Evolutionary conservation across 2,888 invertebrate species (phyloP), one percentile per base, ranked within the genome.

Genomic region (Galeopsomyia nigrocyanea): DNA sequence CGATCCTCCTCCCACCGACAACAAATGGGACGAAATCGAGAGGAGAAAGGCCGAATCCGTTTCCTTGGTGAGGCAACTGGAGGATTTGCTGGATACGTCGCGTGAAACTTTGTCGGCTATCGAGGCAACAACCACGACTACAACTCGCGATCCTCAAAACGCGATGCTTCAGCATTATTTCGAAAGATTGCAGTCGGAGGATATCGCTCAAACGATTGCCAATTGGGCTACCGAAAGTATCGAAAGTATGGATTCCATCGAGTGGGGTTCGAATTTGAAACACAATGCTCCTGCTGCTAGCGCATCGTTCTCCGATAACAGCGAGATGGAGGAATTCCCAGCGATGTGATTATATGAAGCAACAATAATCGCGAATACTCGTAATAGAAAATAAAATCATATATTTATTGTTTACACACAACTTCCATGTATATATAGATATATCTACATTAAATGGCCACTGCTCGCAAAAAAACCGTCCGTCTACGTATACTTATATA

Each of bases 381-480:
- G 7, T 57, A n/a, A n/a, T 57, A 57, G 13, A 57, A 57, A 56
- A 39, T 39, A 56, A 57, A 57, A 47, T 57, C 5, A 5, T 26
- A 5, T 26, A 46, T 46, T 66, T 56, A 49, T 49, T 66, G 17
- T 17, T 19, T 26, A 2, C 5, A 3, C 55, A 60, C 46, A 17
- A 69, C 7, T 51, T 60, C 53, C 51, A 22, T 65, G 62, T 26
- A 5, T 26, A 2, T 2, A 26, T 26, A 5, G 2, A 2, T 2
- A 26, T 26, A 26, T 51, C 57, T 72, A 68, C 53, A 72, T 60
- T 64, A 68, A 58, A 72, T 72, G 72, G 72, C 72, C 68, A 72
- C 51, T 22, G 22, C 17, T 51, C 21, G 47, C 22, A 55, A 66
- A 56, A 55, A 66, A 56, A 46, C 14, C 26, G 26, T 55, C 39